Evolutionary conservation across 2,888 invertebrate genomes (phyloP), one percentile per base, ranked within the genome.

Genomic region (Beris morrisii): DNA sequence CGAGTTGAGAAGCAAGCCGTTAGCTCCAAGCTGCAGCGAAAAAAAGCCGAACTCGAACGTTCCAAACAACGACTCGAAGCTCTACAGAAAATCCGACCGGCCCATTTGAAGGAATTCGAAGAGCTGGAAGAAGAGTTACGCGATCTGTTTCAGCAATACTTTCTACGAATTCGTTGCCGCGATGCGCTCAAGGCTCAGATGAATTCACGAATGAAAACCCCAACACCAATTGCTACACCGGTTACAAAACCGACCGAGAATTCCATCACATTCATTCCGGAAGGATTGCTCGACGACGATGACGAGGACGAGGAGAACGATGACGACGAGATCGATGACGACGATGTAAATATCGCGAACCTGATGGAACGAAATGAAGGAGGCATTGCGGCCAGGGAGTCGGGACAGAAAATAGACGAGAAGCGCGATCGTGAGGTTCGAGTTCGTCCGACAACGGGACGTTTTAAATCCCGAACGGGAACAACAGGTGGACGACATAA

Each of bases 101-200:
- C 96, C 0, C 98, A 97, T 79, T 90, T 97, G 85, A 95, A 96
- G 73, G 98, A 99, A 80, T 93, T 95, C 79, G 93, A 94, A 67
- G 88, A 89, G 56, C 83, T 95, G 63, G 97, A 99, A 80, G 82
- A 84, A 50, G 95, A 96, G 76, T 80, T 98, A 15, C 90, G 92
- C 74, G 83, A 86, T 70, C 83, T 96, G 22, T 97, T 96, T 82
- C 88, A 90, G 46, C 88, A 91, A 73, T 99, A 97, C 82, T 89
- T 97, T 71, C 83, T 90, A 61, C 88, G 95, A 65, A 90, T 94
- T 78, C 89, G 97, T 61, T 93, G 94, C 73, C 86, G 97, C 54
- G 89, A 93, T 72, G 93, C 93, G 66, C 82, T 99, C 61, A 95
- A 95, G 75, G 90, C 91, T 66, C 89, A 92, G 74, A 87, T 95